Base-by-base conservation (phyloP, 2,888 invertebrate genomes). In the Eupeodes latifasciatus region DNA sequence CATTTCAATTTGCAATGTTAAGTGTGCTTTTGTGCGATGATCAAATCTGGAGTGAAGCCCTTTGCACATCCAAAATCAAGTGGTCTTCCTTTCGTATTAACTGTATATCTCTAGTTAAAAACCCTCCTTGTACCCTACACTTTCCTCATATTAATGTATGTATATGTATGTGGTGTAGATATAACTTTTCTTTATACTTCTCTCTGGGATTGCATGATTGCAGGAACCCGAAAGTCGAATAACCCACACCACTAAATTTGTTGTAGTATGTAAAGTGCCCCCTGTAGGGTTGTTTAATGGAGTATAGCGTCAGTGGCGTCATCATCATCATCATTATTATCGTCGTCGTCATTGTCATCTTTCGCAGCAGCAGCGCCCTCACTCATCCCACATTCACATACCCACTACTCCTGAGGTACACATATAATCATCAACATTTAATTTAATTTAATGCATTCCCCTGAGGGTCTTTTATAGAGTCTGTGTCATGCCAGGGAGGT, bases 401-500 rank as follows among this genome's bases (percentile, higher is more conserved):
- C 9, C 40, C 40, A 7, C 5, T 40, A 40, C 51, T 57, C 51
- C 19, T 62, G n/a, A 51, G 74, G 64, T 81, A 88, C 81, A 85
- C 77, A 81, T 75, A 85, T 85, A 88, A 88, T 88, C 85, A 88
- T 88, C 88, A 88, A 71, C 88, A 81, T 88, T 88, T 88, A 88
- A 88, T 88, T 88, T 88, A 88, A 88, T 88, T 88, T 88, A 88
- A 88, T 88, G 85, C 88, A 88, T 85, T 81, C 88, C 88, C 88
- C 75, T 74, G 75, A 79, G 85, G 85, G 85, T 75, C 78, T 85
- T 88, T 88, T 6, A 7, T 57, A 75, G 40, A 55, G 61, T 61
- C 61, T 69, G 57, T 72, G 61, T 14, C 2, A 71, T 72, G 61
- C 19, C 2, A 71, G 14, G 16, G 27, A 47, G 12, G 16, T 40